Evolutionary conservation across 2,888 invertebrate genomes (phyloP).

Genomic region (Coenonympha arcania): DNA sequence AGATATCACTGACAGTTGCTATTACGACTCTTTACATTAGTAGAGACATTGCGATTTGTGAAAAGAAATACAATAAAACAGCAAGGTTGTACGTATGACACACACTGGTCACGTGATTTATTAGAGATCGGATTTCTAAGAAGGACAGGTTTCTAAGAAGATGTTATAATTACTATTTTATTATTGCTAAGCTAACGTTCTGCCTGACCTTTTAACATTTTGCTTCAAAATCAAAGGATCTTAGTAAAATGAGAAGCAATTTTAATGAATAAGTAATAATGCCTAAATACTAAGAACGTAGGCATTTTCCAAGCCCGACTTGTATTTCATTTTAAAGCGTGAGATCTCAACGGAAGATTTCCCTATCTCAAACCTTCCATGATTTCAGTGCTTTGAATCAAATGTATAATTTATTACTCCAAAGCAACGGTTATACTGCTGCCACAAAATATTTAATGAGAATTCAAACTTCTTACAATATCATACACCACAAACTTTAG

Average conservation of each 20-base stretch:
- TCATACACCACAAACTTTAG: no score
- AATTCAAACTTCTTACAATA: no score
- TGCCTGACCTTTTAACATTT: no score
- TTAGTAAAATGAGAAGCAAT: no score
- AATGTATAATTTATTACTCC: constrained; percentile 12
- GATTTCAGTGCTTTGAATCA: constrained; percentile 10
- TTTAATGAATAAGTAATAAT: background rate
- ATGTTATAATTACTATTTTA: no score
- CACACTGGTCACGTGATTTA: no score
- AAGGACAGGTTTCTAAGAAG: no score
- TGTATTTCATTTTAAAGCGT: background rate
- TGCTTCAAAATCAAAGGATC: no score
- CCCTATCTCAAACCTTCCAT: constrained; percentile 3
- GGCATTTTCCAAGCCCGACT: background rate
- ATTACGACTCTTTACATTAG: background rate
- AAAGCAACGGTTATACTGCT: background rate
- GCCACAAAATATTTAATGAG: background rate
- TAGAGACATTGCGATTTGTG: background rate
- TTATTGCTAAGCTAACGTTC: no score
- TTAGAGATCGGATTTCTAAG: no score
- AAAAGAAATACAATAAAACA: no score
- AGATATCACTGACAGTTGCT: constrained; percentile 34
- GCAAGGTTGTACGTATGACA: no score
- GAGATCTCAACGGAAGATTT: constrained; percentile 7
- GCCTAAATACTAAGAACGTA: background rate